Base-by-base conservation (phyloP, 2,113 vertebrate species). In the Sterrhoptilus dennistouni region DNA sequence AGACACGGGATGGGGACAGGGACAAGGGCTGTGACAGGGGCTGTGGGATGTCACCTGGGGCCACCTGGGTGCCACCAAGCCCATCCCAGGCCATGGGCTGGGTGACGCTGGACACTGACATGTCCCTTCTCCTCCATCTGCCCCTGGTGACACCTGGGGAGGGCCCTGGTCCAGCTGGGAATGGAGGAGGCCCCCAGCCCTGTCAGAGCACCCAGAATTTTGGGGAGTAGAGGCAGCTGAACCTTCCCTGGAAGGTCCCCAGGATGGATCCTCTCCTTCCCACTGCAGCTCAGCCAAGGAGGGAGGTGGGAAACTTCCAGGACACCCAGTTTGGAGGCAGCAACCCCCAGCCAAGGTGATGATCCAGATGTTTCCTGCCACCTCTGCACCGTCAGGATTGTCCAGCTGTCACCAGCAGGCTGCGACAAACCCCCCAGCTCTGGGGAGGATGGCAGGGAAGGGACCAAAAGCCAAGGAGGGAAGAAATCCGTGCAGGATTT, bases 261-360 rank as follows among this genome's bases (percentile, higher is more conserved):
- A 11, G 66, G 27, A 13, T 1, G 11, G 56, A 47, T 57, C 31
- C 54, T 40, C 70, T 94, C 61, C 80, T 72, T 89, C 53, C 72
- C 24, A 0, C n/a, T 16, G 29, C 77, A 60, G 44, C 65, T 33
- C 72, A 12, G 49, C 80, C 65, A 12, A 31, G 57, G 72, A 66
- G 28, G 47, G 35, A 80, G 27, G 17, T n/a, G 75, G 75, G 42
- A 64, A 80, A 27, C 54, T 56, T 11, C 78, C 66, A 35, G 56
- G 24, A 25, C 35, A 33, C 42, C 45, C 75, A 23, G 31, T 27
- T 47, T 8, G 1, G 59, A 33, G 68, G 68, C 68, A 54, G 49
- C 23, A 23, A 8, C 25, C 16, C 36, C 60, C 38, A 6, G 2
- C 42, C 9, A 0, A 49, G 47, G 0, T 0, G n/a, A 22, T 0